These are phyloP conservation scores for Ditula angustiorana DNA, from an alignment of 2,888 invertebrate species.

Conservation along the genomic window DNA sequence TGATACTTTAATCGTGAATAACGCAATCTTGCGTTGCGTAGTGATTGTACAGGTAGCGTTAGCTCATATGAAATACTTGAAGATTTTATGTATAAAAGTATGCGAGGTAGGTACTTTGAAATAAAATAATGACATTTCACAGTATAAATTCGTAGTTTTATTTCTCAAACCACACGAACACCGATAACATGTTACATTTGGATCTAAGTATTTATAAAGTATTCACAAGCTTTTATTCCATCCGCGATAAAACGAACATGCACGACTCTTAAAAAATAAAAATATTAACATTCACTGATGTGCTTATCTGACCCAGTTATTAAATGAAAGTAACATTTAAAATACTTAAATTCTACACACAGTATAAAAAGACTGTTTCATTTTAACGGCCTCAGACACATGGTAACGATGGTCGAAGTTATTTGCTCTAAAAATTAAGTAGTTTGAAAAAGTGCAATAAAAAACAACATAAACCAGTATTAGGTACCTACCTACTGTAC, in stretches of 20 bases:
- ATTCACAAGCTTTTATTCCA: conserved; percentile 15
- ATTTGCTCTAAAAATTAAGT: conserved; percentile 1
- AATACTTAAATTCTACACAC: conserved; percentile 5
- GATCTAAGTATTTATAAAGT: conserved; percentile 23
- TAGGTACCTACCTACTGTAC: too few species aligned
- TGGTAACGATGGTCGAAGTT: conserved; percentile 7
- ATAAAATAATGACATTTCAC: conserved; percentile 38
- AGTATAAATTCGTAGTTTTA: conserved; percentile 56
- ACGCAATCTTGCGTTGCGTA: conserved; percentile 13
- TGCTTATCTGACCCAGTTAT: neutral
- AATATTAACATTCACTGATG: neutral
- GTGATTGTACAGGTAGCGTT: conserved; percentile 14
- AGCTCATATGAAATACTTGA: conserved; percentile 17
- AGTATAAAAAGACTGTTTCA: conserved; percentile 2
- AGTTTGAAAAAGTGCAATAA: too few species aligned
- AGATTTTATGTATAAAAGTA: conserved; percentile 23
- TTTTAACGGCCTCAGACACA: conserved; percentile 1
- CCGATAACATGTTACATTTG: conserved; percentile 28
- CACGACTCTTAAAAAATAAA: neutral
- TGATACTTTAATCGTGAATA: conserved; percentile 12
- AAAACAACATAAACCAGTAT: too few species aligned
- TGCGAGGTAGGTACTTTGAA: conserved; percentile 32
- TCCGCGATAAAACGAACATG: conserved; percentile 3
- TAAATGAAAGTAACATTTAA: neutral
- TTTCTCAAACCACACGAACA: conserved; percentile 55